Conservation (phyloP, 1,140 invertebrate genomes). For the Eriosoma lanigerum region DNA sequence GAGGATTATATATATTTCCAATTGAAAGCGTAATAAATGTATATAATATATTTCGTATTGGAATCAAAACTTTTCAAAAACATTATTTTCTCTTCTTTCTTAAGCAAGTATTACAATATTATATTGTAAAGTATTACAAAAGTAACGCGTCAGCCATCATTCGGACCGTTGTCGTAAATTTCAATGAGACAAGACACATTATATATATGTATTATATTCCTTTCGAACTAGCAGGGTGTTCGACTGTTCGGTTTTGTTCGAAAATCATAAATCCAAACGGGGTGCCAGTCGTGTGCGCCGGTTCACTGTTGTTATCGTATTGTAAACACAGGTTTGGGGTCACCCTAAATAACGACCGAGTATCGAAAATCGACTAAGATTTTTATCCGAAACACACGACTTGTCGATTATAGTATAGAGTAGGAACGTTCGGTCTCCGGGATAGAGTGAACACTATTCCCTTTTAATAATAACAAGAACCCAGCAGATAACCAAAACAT, state of each 20-base stretch:
- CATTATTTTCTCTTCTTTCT: too few species aligned
- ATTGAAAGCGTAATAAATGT: too few species aligned
- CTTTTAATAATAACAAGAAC: slow-evolving; percentile 14
- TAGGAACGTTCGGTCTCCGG: background rate
- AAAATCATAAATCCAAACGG: slow-evolving; percentile 36
- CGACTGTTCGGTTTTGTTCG: slow-evolving; percentile 3
- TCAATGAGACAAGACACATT: background rate
- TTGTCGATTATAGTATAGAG: background rate
- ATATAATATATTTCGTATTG: too few species aligned
- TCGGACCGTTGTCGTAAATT: background rate
- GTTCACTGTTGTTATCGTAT: slow-evolving; percentile 39
- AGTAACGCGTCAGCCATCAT: too few species aligned
- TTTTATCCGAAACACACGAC: slow-evolving; percentile 45
- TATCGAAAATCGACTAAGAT: slow-evolving; percentile 44
- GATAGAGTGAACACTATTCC: background rate
- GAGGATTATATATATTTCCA: too few species aligned
- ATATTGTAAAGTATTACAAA: too few species aligned
- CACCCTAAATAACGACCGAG: slow-evolving; percentile 34
- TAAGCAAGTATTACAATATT: too few species aligned
- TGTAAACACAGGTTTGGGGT: slow-evolving; percentile 46
- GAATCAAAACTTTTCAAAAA: too few species aligned
- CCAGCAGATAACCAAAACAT: slow-evolving; percentile 13
- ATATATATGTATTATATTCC: background rate
- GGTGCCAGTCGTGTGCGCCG: slow-evolving; percentile 22
- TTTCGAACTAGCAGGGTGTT: background rate